Base-by-base conservation (phyloP, 2,113 vertebrate genomes). In the Xenopus laevis region DNA sequence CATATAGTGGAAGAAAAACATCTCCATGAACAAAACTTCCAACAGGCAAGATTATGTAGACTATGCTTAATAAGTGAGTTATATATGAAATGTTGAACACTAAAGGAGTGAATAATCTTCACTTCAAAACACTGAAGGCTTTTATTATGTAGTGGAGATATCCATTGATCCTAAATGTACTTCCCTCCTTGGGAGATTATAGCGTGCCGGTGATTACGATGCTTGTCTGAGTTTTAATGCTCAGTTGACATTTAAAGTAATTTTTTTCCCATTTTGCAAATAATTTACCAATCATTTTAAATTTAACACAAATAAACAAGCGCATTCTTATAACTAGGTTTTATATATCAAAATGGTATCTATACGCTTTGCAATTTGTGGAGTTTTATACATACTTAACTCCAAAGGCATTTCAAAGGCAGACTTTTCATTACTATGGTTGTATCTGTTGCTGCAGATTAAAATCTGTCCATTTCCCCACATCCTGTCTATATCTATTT, bases 311-410 rank as follows among this genome's bases (percentile, higher is more conserved):
- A 69, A 64, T 77, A 77, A 77, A 70, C 67, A 77, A 60, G 59
- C 21, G 27, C 40, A 33, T 71, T 20, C 44, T 50, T 63, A 63
- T 71, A 62, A 71, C 45, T n/a, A 61, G 67, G 74, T 70, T 77
- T 77, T 70, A 45, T 77, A 77, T 69, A 77, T 77, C 74, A 77
- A 77, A 70, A 77, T 77, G 74, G 74, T 67, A 77, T 77, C 74
- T 77, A 50, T 16, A 57, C 47, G 46, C 58, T 52, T 68, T 40
- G 59, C 40, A 77, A 77, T 77, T 77, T 77, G 74, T 52, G 7
- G 47, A 70, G 74, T 70, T 70, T 68, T 64, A 70, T 60, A 52
- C 59, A 70, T 60, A 50, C 74, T 77, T 77, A 57, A 57, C 57
- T 55, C 63, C 74, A 77, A 77, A 77, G 74, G 63, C 74, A 44